These are phyloP conservation scores for Dromius quadrimaculatus DNA, from an alignment of 2,888 invertebrate genomes.

Conservation along the genomic window DNA sequence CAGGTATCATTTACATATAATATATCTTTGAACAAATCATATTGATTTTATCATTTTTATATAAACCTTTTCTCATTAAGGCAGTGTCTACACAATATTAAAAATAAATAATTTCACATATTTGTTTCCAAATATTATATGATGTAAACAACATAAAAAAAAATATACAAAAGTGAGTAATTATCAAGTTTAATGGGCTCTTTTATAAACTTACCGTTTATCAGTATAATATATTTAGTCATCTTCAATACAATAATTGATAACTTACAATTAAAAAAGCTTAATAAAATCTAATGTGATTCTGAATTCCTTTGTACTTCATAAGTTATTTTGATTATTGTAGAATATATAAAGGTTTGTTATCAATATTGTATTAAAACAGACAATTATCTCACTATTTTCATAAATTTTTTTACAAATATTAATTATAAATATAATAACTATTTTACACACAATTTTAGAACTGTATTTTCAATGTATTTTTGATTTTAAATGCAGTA, in stretches of 20 bases:
- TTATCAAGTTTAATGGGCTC: constrained; percentile 43
- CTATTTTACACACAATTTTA: constrained; percentile 45
- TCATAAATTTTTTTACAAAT: constrained; percentile 47
- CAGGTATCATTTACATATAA: constrained; percentile 49
- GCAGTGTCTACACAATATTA: constrained; percentile 49
- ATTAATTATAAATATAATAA: constrained; percentile 45
- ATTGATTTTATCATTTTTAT: constrained; percentile 25
- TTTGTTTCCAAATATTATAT: constrained; percentile 41
- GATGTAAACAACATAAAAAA: constrained; percentile 37
- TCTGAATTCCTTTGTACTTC: constrained; percentile 43
- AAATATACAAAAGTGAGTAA: constrained; percentile 38
- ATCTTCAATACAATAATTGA: constrained; percentile 44
- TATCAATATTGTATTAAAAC: constrained; percentile 47
- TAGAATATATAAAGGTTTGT: constrained; percentile 42
- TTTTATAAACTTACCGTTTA: constrained; percentile 44
- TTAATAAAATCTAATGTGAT: constrained; percentile 38
- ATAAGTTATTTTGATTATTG: constrained; percentile 40
- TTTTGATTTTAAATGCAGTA: constrained; percentile 46
- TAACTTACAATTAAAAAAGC: constrained; percentile 38
- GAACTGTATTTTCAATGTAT: constrained; percentile 27
- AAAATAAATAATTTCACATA: constrained; percentile 21
- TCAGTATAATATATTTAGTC: constrained; percentile 31
- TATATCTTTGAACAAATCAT: constrained; percentile 42
- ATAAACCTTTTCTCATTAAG: constrained; percentile 44
- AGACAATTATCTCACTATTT: constrained; percentile 48